Conservation (phyloP, 2,113 vertebrate species). For the Poicephalus meyeri region DNA sequence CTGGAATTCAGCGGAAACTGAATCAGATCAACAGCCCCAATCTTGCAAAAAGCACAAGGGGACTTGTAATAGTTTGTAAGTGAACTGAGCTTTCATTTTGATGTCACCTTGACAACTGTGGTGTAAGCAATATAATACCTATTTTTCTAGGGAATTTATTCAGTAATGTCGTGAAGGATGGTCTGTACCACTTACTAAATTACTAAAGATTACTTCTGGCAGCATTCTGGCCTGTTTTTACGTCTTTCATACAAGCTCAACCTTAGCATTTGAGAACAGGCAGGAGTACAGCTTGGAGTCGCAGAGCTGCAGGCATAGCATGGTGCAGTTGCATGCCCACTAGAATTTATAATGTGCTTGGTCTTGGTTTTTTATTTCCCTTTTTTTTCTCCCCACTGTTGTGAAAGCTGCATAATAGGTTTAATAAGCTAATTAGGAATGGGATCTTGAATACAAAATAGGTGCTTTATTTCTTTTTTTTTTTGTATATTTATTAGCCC, state of each 20-base stretch:
- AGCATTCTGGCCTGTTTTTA: background rate
- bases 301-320: background rate
- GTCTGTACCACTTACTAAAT: background rate
- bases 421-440: constrained; percentile 29
- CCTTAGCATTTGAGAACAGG: background rate
- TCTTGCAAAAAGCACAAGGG: background rate
- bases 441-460: background rate
- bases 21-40: background rate
- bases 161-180: background rate
- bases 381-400: background rate
- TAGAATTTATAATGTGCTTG: constrained; percentile 28
- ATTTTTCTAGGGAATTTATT: background rate
- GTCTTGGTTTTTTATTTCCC: rapidly evolving
- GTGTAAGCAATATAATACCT: background rate
- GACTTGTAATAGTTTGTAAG: background rate
- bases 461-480: background rate
- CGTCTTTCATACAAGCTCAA: background rate
- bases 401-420: background rate
- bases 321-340: constrained; percentile 13
- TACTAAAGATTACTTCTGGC: background rate
- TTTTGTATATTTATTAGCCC: background rate
- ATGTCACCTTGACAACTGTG: constrained; percentile 46
- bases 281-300: background rate
- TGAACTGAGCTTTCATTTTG: constrained; percentile 4
- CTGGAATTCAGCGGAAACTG: constrained; percentile 15